Conservation (phyloP, 2,113 vertebrate genomes). For the Peromyscus maniculatus region DNA sequence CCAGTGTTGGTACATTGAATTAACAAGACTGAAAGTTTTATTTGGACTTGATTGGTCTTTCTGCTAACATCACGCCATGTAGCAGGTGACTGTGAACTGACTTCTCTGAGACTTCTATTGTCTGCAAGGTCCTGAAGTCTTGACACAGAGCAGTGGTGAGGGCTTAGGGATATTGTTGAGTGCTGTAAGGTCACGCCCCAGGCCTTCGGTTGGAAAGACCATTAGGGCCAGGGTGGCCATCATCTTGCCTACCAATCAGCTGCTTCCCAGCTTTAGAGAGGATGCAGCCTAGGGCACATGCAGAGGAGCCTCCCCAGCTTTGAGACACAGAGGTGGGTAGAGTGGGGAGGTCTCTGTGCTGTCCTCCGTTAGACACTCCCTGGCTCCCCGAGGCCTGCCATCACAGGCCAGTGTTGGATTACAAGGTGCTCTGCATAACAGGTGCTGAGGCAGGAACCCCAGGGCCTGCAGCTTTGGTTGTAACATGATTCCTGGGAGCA, state of each 20-base stretch:
- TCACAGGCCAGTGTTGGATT: not conserved
- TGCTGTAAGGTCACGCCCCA: not conserved
- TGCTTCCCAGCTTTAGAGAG: not conserved
- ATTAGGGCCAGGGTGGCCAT: not conserved
- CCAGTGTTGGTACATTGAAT: not conserved
- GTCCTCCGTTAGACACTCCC: not conserved
- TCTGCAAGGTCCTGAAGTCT: not conserved
- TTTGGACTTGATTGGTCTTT: conserved; percentile 15
- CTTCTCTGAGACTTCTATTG: not conserved
- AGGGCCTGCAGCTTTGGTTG: not conserved
- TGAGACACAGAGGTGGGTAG: not conserved
- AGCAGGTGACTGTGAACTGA: not conserved
- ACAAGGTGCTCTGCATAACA: not conserved
- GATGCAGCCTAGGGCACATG: not conserved
- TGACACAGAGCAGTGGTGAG: not conserved
- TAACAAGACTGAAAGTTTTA: conserved; percentile 9
- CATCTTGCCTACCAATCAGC: not conserved
- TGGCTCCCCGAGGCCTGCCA: not conserved
- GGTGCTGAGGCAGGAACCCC: not conserved
- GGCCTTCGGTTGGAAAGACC: not conserved
- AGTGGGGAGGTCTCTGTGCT: not conserved
- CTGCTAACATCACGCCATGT: not conserved
- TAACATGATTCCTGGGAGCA: conserved; percentile 39
- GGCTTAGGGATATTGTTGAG: not conserved
- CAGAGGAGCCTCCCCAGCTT: not conserved